These are phyloP conservation scores for Entosphenus tridentatus DNA, from an alignment of 2,113 vertebrate genomes.

Conservation along the genomic window DNA sequence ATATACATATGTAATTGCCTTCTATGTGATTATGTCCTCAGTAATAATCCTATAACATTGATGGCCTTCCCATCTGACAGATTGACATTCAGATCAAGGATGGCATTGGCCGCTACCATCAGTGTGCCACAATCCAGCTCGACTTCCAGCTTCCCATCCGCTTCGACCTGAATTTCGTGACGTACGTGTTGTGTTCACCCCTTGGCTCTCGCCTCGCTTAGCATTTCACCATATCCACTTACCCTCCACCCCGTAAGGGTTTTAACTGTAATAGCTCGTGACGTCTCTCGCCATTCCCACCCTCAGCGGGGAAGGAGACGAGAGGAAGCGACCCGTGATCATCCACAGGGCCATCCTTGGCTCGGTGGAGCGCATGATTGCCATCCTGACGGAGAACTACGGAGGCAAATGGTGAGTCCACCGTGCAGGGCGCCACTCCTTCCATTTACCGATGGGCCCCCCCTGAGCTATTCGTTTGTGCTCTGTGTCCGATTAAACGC, in stretches of 20 bases:
- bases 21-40: no score
- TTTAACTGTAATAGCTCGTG: no score
- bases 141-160: slow-evolving; percentile 89
- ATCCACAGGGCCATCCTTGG: slow-evolving; percentile 86
- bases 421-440: not conserved
- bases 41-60: not conserved
- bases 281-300: no score
- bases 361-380: slow-evolving; percentile 93
- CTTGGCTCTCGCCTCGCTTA: no score
- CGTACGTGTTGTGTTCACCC: slow-evolving; percentile 21
- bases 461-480: no score
- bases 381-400: slow-evolving; percentile 91
- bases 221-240: no score
- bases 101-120: slow-evolving; percentile 84
- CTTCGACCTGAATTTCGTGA: slow-evolving; percentile 73
- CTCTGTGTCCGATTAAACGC: no score
- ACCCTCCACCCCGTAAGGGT: no score
- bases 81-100: slow-evolving; percentile 98
- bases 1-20: not conserved
- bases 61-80: slow-evolving; percentile 20
- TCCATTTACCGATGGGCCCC: not conserved
- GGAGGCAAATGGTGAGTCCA: slow-evolving; percentile 69
- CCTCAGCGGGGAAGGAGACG: slow-evolving; percentile 60
- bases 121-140: slow-evolving; percentile 86
- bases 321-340: slow-evolving; percentile 81